Evolutionary conservation across 2,113 vertebrate genomes (phyloP), one percentile per base, ranked within the genome.

Genomic region (Odontophorus gujanensis): DNA sequence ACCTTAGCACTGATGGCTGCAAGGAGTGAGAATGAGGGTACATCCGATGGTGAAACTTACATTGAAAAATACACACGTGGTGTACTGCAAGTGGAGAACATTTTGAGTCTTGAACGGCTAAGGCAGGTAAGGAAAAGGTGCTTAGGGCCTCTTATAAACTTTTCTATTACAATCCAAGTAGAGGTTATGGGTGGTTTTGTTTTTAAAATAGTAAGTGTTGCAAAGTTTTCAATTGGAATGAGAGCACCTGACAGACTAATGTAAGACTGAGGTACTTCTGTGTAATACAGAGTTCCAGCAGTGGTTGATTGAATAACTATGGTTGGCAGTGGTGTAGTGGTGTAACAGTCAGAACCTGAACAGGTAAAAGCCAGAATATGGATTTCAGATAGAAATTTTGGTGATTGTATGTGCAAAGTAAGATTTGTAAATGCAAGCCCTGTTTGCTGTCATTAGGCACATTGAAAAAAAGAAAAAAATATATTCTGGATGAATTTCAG

Each of bases 1-100:
- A 99, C 99, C 0, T 92, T 99, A 87, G 99, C 99, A 0, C 98
- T 99, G 80, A 99, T 99, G 99, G 99, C 99, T 1, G 99, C 99
- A 0, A 98, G 98, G 24, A 98, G 98, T 21, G 99, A 99, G 84
- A 98, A 93, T 0, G 99, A 99, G 78, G 98, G 98, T 77, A 97
- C 98, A 0, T 96, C 98, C 0, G 99, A 99, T 8, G 99, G 99
- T 2, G 99, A 99, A 96, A 99, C 98, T 0, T 99, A 99, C 96
- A 99, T 99, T 12, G 99, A 99, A 92, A 99, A 99, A 66, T 99
- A 99, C 96, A 99, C 98, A 0, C 97, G 99, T 2, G 99, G 99
- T 1, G 98, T 99, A 85, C 97, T 99, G 95, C 99, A 99, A 75
- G 98, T 99, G 92, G 99, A 99, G 95, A 99, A 99, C 93, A 99